These are phyloP conservation scores for Halcyon malimbica DNA, from an alignment of 2,113 vertebrate genomes.

Conservation along the genomic window DNA sequence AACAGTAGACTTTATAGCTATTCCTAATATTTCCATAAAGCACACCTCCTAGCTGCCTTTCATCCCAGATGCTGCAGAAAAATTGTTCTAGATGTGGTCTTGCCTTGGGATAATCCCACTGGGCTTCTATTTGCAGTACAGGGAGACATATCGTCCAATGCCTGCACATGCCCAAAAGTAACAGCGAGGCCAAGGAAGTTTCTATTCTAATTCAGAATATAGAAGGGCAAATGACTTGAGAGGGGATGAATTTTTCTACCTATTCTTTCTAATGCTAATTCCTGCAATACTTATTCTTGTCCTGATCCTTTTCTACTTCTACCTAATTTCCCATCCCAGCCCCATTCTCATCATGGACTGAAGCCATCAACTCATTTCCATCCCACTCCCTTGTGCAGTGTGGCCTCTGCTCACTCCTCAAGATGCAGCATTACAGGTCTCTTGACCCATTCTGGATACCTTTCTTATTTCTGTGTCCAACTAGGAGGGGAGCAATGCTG, in stretches of 20 bases:
- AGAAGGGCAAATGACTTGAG: background rate
- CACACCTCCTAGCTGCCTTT: background rate
- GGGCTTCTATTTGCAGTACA: background rate
- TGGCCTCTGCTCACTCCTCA: background rate
- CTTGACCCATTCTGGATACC: background rate
- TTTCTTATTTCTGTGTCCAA: background rate
- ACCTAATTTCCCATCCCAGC: background rate
- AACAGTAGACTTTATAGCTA: background rate
- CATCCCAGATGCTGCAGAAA: background rate
- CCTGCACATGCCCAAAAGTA: background rate
- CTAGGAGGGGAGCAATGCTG: no score
- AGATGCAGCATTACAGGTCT: background rate
- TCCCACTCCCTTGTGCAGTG: rapidly evolving
- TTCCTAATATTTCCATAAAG: background rate
- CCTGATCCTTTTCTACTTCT: background rate
- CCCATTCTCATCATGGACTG: background rate
- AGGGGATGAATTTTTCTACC: background rate
- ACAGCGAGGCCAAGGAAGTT: background rate
- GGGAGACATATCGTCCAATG: background rate
- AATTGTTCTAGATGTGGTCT: background rate
- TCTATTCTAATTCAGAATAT: background rate
- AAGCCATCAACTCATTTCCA: background rate
- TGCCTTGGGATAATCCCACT: background rate
- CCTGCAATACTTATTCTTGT: background rate
- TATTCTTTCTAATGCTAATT: background rate